Evolutionary conservation across 2,113 vertebrate species (phyloP), one percentile per base, ranked within the genome.

Genomic region (Chrysemys picta): DNA sequence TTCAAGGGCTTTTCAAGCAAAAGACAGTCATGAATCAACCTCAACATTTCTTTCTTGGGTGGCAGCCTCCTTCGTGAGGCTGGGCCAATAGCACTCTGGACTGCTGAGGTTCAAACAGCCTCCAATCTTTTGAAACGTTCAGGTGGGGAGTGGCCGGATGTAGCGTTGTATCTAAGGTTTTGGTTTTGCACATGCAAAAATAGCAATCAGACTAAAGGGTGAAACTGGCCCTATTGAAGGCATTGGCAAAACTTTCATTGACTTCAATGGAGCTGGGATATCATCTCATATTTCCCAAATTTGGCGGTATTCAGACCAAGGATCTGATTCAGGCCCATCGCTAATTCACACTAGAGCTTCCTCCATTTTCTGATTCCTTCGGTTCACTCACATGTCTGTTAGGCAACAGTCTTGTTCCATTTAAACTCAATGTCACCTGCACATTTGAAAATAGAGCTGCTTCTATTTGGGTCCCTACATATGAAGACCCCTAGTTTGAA

Each of bases 91-190:
- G 75, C 93, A 91, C 94, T 96, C 93, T 80, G 75, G 50, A 72
- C 95, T 95, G 95, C 93, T 96, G 42, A 29, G 5, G 10, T 78
- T 78, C 42, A 47, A 25, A 25, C 5, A 27, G 96, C 95, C 88
- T 85, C 93, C 83, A 52, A 91, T 94, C 95, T 89, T 95, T 96
- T 89, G 95, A 95, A 94, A 91, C 81, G 86, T 95, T 96, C 93
- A 94, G 89, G 93, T 86, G 95, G 10, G 62, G 79, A 95, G 19
- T 24, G 81, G 81, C 91, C 96, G 96, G 94, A 89, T 95, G 72
- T 6, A 79, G 87, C 88, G 49, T 79, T 82, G 89, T 69, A 86
- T 24, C 59, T 88, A 90, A 92, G 53, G 82, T 57, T 95, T 84
- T 78, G 54, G 82, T 47, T 29, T 21, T 91, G 89, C 5, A 94